phyloP scores from a whole-genome alignment of 2,113 vertebrate genomes.

The Eudyptes chrysolophus region DNA sequence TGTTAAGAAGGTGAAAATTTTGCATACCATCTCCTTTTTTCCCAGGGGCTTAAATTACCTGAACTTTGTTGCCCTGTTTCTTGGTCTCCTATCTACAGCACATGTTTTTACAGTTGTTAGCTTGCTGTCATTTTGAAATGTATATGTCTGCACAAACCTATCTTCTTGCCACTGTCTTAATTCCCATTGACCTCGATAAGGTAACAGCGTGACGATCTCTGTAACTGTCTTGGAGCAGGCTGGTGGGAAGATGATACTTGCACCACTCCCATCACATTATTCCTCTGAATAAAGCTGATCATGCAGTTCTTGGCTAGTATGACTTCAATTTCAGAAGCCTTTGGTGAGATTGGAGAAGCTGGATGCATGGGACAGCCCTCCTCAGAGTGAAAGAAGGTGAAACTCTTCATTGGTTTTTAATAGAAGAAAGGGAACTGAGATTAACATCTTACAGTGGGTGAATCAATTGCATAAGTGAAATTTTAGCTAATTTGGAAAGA shows the following conservation, averaged over 20 bases:
- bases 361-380: not conserved
- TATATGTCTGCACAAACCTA: not conserved
- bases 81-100: not conserved
- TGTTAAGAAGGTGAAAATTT: not conserved
- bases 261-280: accelerated
- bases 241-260: not conserved
- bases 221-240: not conserved
- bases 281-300: not conserved
- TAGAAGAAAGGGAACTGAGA: not conserved
- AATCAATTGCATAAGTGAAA: not conserved
- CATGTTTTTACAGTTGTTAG: not conserved
- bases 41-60: not conserved
- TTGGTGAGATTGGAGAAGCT: not conserved
- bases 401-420: not conserved
- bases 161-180: not conserved
- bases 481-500: not conserved
- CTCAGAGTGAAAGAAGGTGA: not conserved
- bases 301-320: not conserved
- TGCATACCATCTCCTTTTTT: not conserved
- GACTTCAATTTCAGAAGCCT: not conserved
- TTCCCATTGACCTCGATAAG: not conserved
- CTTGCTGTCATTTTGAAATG: not conserved
- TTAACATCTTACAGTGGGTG: accelerated
- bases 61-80: not conserved
- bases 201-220: accelerated